Conservation (phyloP, 2,797 vertebrate genomes). For the Pseudocheirus occidentalis region DNA sequence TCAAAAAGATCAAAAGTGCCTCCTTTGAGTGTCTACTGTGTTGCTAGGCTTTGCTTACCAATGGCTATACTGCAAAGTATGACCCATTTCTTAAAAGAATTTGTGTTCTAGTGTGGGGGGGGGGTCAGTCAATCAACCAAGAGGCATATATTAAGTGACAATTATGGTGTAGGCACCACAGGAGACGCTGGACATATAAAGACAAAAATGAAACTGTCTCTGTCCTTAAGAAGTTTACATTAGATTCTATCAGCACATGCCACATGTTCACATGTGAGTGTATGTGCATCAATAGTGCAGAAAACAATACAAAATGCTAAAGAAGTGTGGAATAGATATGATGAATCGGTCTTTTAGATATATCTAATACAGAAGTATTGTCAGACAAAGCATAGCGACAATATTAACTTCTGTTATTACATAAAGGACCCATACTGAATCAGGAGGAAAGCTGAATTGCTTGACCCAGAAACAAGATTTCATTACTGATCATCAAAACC, state of each 20-base stretch:
- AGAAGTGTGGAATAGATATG: background rate
- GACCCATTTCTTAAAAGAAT: background rate
- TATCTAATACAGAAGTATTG: background rate
- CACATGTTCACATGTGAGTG: background rate
- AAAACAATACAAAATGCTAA: background rate
- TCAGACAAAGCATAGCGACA: background rate
- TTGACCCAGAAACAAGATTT: background rate
- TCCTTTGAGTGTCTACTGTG: background rate
- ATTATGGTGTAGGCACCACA: background rate
- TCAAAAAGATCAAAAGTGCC: slow-evolving; percentile 44
- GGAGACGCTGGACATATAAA: background rate
- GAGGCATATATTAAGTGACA: background rate
- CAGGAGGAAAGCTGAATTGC: background rate
- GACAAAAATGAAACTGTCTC: background rate
- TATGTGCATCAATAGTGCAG: background rate
- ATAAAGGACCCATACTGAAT: background rate
- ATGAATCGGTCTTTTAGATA: background rate
- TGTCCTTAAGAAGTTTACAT: background rate
- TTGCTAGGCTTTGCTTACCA: slow-evolving; percentile 36
- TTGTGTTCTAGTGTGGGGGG: background rate
- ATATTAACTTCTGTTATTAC: background rate
- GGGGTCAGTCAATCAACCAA: background rate
- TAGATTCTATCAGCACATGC: background rate
- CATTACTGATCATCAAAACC: background rate
- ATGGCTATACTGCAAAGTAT: background rate